These are phyloP conservation scores for Scaptomyza graminum DNA, from an alignment of 1,140 invertebrate species.

Conservation along the genomic window DNA sequence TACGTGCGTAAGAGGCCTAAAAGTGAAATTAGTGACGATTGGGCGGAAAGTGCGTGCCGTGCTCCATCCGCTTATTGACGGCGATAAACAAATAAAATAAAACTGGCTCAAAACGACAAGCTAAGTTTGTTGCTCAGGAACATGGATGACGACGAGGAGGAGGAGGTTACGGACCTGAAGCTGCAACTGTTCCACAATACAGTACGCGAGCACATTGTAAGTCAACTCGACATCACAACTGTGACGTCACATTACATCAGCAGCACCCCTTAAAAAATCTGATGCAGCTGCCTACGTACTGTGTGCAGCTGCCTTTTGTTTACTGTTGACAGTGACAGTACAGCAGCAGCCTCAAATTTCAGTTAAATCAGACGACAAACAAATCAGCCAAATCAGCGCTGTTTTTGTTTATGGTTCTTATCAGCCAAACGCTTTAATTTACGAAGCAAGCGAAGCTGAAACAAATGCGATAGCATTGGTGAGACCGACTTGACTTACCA, in stretches of 20 bases:
- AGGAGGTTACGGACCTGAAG: constrained; percentile 89
- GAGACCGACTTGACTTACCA: neutral
- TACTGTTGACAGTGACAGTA: neutral
- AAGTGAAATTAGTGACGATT: constrained; percentile 52
- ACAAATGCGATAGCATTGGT: constrained; percentile 1
- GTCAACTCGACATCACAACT: constrained; percentile 84
- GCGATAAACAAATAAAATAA: constrained; percentile 28
- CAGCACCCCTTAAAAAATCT: constrained; percentile 19
- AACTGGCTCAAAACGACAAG: constrained; percentile 73
- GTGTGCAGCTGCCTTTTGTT: constrained; percentile 6
- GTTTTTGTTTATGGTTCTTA: constrained; percentile 69
- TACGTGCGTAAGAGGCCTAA: constrained; percentile 12
- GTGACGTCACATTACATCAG: constrained; percentile 35
- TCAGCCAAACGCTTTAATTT: constrained; percentile 40
- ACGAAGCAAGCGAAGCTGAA: constrained; percentile 1
- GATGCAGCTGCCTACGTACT: constrained; percentile 16
- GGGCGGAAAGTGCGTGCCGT: constrained; percentile 13
- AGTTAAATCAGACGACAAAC: neutral
- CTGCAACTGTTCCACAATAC: constrained; percentile 96
- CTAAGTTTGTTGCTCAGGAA: constrained; percentile 59
- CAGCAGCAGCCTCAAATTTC: constrained; percentile 3
- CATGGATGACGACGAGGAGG: constrained; percentile 85
- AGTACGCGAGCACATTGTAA: constrained; percentile 96
- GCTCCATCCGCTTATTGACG: neutral
- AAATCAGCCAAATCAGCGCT: neutral